phyloP scores from a whole-genome alignment of 2,113 vertebrate species.

The Rhynchopsitta pachyrhyncha region DNA sequence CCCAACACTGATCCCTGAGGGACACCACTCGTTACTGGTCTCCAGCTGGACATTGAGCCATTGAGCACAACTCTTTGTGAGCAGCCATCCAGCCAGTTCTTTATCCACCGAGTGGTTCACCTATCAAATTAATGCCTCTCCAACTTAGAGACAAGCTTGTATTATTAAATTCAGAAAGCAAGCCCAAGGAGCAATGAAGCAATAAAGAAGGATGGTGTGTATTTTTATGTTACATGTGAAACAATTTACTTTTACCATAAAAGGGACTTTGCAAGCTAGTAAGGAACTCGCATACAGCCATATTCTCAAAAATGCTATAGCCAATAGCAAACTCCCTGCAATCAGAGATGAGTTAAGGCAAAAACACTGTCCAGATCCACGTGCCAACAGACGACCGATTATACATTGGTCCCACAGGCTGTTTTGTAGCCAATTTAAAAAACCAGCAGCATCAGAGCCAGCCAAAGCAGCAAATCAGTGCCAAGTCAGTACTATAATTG shows the following conservation, averaged over 20 bases:
- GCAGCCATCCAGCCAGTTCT: too few relatives aligned
- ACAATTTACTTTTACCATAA: slow-evolving; percentile 53
- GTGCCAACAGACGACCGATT: slow-evolving; percentile 1
- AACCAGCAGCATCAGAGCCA: slow-evolving; percentile 31
- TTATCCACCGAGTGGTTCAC: too few relatives aligned
- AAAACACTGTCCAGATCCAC: slow-evolving; percentile 13
- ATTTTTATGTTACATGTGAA: neutral
- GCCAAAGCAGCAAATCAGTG: slow-evolving; percentile 29
- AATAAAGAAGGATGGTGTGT: neutral
- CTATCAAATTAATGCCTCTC: too few relatives aligned
- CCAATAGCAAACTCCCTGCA: slow-evolving; percentile 33
- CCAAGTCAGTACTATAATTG: slow-evolving; percentile 54
- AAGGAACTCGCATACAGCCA: neutral
- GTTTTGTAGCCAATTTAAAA: slow-evolving; percentile 51
- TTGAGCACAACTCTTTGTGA: too few relatives aligned
- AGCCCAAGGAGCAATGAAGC: slow-evolving; percentile 2
- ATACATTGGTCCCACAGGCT: slow-evolving; percentile 7
- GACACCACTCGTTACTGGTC: too few relatives aligned
- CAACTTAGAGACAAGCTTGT: neutral
- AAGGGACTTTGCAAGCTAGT: slow-evolving; percentile 6
- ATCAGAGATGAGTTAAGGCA: slow-evolving; percentile 64
- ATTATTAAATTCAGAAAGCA: neutral
- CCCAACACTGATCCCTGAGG: too few relatives aligned
- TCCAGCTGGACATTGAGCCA: too few relatives aligned
- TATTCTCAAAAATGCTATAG: neutral